Base-by-base conservation (phyloP, 1,140 invertebrate genomes). In the Uloborus diversus region DNA sequence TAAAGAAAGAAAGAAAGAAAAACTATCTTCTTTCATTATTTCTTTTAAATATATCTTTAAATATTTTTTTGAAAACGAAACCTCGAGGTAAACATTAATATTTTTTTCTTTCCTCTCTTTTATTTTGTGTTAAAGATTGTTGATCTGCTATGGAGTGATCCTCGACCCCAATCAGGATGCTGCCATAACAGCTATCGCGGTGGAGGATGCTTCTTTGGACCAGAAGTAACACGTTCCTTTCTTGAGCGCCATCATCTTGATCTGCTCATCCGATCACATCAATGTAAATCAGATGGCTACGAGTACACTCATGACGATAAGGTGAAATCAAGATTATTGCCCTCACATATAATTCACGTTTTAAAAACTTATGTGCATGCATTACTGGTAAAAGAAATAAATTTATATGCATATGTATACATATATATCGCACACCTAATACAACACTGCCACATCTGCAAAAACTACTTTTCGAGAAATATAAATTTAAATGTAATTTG, bases 61-160 rank as follows among this genome's bases (percentile, higher is more conserved):
- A 42, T 42, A 17, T 42, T 42, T 42, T 42, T 9, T 42, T 42
- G 17, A n/a, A n/a, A n/a, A n/a, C n/a, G n/a, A n/a, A n/a, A n/a
- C n/a, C n/a, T n/a, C n/a, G n/a, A n/a, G n/a, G n/a, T n/a, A n/a
- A n/a, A n/a, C n/a, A n/a, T n/a, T n/a, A n/a, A n/a, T n/a, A n/a
- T n/a, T n/a, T n/a, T n/a, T n/a, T n/a, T n/a, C n/a, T n/a, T n/a
- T n/a, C n/a, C n/a, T n/a, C n/a, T n/a, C n/a, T n/a, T 14, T 23
- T 53, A 14, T 14, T 53, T 20, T 53, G 4, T 5, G 7, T 27
- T 51, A 33, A 17, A 96, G 94, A 90, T 96, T 1, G 91, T 96
- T 79, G 95, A 97, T 86, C 90, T 97, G 17, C 87, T 97, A 65
- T 97, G 95, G 95, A 96, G 94, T 84, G 95, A 97, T 87, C 95